Evolutionary conservation across 1,140 invertebrate species (phyloP).

Genomic region (Streblospio benedicti): DNA sequence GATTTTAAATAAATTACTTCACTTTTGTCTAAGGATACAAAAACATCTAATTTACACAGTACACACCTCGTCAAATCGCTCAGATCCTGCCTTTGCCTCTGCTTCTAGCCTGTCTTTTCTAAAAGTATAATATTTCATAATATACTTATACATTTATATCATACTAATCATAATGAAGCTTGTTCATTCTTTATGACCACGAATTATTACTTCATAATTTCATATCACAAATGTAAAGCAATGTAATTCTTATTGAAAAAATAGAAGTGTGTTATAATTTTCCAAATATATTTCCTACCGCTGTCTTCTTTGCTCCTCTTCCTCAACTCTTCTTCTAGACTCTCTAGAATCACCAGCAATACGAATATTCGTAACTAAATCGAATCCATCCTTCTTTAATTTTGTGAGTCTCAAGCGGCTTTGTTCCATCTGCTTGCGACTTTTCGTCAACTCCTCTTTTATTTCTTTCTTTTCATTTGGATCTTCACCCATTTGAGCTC

Average conservation of each 20-base stretch:
- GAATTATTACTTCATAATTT: no score
- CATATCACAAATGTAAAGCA: no score
- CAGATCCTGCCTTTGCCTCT: slow-evolving; percentile 56
- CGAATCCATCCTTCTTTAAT: slow-evolving; percentile 42
- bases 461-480: slow-evolving; percentile 35
- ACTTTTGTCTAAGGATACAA: neutral
- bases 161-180: no score
- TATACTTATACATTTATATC: neutral
- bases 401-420: slow-evolving; percentile 41
- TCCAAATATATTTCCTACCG: no score
- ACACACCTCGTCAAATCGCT: slow-evolving; percentile 63
- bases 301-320: slow-evolving; percentile 38
- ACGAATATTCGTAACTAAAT: slow-evolving; percentile 45
- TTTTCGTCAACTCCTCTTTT: slow-evolving; percentile 43
- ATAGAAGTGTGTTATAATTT: no score
- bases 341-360: slow-evolving; percentile 45
- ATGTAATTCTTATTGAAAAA: no score
- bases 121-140: slow-evolving; percentile 11
- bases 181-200: no score
- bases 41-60: neutral
- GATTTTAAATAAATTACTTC: neutral
- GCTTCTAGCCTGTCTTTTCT: slow-evolving; percentile 58
- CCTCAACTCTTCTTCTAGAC: slow-evolving; percentile 33
- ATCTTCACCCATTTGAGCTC: slow-evolving; percentile 39
- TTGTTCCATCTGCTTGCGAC: slow-evolving; percentile 43